Evolutionary conservation across 2,888 invertebrate genomes (phyloP), one percentile per base, ranked within the genome.

Genomic region (Drosophila longiperda): DNA sequence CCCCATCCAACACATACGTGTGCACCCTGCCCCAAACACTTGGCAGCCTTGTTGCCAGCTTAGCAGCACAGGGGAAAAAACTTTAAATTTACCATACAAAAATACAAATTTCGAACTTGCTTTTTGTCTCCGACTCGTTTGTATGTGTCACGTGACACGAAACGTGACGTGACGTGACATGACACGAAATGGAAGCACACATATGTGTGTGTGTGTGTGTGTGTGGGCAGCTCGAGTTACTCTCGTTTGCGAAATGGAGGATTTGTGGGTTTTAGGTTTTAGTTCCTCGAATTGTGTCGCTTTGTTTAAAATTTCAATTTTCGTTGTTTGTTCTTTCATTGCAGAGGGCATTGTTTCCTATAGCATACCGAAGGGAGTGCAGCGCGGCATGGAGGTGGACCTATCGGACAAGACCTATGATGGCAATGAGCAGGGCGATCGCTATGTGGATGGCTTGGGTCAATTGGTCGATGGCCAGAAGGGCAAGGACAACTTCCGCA

Each of bases 371-470:
- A 96, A 96, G 92, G 96, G 96, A 86, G 94, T 95, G 59, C 94
- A 95, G 73, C 95, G 96, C 90, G 94, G 96, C 63, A 94, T 95
- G 72, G 96, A 96, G 90, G 94, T 97, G 85, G 96, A 97, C 93
- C 94, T 97, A 64, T 95, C 95, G 68, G 97, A 97, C 94, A 94
- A 95, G 81, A 96, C 95, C 32, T 97, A 97, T 93, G 97, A 97
- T 92, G 97, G 97, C 52, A 93, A 93, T 67, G 95, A 95, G 84
- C 95, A 95, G 88, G 94, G 93, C 68, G 95, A 95, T 82, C 94
- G 94, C 78, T 94, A 95, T 81, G 94, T 94, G 73, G 95, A 95
- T 60, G 97, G 97, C 20, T 93, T 97, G 65, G 97, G 97, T 63
- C 97, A 97, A 93, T 94, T 97, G 87, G 95, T 95, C 58, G 97